Conservation (phyloP, 2,113 vertebrate genomes). For the Cyanoderma ruficeps region DNA sequence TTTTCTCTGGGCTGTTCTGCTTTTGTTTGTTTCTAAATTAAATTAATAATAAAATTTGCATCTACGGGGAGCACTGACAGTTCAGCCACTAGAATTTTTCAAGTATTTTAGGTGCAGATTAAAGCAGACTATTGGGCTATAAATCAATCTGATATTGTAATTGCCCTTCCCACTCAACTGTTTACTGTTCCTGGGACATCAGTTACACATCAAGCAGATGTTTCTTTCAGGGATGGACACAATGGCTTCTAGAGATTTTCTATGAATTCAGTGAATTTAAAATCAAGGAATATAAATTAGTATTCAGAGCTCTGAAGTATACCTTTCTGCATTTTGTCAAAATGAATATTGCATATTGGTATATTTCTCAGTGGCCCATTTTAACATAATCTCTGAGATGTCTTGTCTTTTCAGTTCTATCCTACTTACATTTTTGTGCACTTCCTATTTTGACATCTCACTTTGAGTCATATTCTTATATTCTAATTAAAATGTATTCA, state of each 20-base stretch:
- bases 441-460: background rate
- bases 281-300: background rate
- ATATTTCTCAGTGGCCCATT: background rate
- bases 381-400: background rate
- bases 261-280: background rate
- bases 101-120: background rate
- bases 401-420: background rate
- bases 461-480: background rate
- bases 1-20: background rate
- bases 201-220: background rate
- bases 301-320: background rate
- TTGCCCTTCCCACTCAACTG: background rate
- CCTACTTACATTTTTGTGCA: background rate
- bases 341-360: background rate
- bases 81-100: background rate
- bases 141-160: background rate
- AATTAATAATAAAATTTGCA: background rate
- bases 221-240: background rate
- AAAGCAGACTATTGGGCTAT: background rate
- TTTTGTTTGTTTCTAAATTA: background rate
- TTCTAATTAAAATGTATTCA: background rate
- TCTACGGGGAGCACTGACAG: background rate
- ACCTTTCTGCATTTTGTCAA: background rate
- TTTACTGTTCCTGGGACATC: background rate
- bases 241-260: background rate